phyloP scores from a whole-genome alignment of 2,888 invertebrate species.

The Synanthedon myopaeformis region DNA sequence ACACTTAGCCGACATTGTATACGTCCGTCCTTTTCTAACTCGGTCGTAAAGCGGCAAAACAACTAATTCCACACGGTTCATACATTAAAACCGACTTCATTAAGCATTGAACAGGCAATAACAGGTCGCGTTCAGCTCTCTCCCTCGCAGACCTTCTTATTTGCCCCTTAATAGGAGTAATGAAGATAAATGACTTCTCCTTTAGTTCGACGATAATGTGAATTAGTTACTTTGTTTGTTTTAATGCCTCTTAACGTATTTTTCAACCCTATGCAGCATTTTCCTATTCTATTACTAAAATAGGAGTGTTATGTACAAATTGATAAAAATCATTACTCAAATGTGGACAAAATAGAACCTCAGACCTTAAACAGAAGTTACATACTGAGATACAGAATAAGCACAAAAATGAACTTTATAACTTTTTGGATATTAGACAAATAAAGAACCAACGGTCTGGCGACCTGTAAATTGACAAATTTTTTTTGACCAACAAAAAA shows the following conservation, averaged over 20 bases:
- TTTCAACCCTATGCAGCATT: too few relatives aligned
- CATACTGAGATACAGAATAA: too few relatives aligned
- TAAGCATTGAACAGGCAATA: slow-evolving; percentile 46
- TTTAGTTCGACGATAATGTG: slow-evolving; percentile 17
- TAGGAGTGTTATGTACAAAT: too few relatives aligned
- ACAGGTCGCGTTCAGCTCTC: slow-evolving; percentile 31
- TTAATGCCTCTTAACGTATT: slow-evolving; percentile 5
- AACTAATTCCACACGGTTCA: slow-evolving; percentile 22
- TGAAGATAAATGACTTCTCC: slow-evolving; percentile 20
- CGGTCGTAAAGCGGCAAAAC: slow-evolving; percentile 6
- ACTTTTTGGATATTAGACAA: too few relatives aligned
- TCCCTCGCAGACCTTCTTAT: slow-evolving; percentile 8
- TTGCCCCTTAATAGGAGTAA: slow-evolving; percentile 15
- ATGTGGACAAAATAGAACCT: too few relatives aligned
- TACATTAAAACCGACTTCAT: slow-evolving; percentile 43
- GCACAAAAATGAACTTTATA: too few relatives aligned
- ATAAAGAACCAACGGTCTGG: too few relatives aligned
- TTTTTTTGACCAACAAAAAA: too few relatives aligned
- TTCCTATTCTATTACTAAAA: too few relatives aligned
- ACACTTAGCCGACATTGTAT: background rate
- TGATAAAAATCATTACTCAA: too few relatives aligned
- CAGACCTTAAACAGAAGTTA: too few relatives aligned
- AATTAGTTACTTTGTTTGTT: slow-evolving; percentile 16
- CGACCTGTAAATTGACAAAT: too few relatives aligned
- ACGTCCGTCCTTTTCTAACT: background rate